Base-by-base conservation (phyloP, 2,113 vertebrate species). In the Thunnus thynnus region DNA sequence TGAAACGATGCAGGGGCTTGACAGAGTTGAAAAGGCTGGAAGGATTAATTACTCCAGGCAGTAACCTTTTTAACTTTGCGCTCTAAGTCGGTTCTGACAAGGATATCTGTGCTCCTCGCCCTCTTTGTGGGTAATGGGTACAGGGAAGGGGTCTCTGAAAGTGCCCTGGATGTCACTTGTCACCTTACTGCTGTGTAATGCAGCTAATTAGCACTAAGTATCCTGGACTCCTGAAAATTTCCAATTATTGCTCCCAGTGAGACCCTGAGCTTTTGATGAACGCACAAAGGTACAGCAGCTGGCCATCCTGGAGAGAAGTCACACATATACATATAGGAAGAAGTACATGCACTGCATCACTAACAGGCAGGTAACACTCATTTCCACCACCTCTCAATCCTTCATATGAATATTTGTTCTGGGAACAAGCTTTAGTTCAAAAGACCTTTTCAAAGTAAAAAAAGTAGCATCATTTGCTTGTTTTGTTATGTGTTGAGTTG, bases 11-110 rank as follows among this genome's bases (percentile, higher is more conserved):
- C 64, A 63, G 63, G 20, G 73, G 30, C 75, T 80, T 80, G 80
- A 83, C 82, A 80, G 73, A 82, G 70, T 57, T 86, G 80, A 89
- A 85, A 82, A 65, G 87, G 61, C 86, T 88, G 68, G 25, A 73
- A 84, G 83, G 90, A 92, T 91, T 92, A 92, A 90, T 91, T 88
- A 83, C 83, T 87, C 61, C 58, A 58, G 77, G 69, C 78, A 64
- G 76, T 90, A 90, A 91, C 89, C 89, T 91, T 92, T 30, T 91
- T 90, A 91, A 91, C 84, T 85, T 83, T 68, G 66, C 14, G 14
- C 80, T 87, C 60, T 76, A 47, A 82, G 82, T 82, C 4, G 7
- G 54, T 76, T 91, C 32, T 63, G 80, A 84, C 41, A 78, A 76
- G 61, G 81, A 76, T 80, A 72, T 82, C 68, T 78, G 47, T 76